Evolutionary conservation across 2,888 invertebrate species (phyloP), one percentile per base, ranked within the genome.

Genomic region (Cryptophagus acutangulus): DNA sequence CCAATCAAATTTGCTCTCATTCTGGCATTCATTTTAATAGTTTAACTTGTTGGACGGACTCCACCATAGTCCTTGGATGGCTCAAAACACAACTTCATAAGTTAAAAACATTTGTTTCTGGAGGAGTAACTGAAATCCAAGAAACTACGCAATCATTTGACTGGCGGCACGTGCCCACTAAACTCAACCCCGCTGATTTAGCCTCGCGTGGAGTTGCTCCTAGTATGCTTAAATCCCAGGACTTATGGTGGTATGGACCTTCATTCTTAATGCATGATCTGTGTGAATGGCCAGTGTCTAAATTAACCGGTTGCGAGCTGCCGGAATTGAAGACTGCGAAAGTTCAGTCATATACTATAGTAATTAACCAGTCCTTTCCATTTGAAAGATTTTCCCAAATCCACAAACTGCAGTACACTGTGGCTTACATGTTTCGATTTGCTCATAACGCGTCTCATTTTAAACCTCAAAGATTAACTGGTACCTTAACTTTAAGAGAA

Each of bases 71-170:
- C 9, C 17, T 33, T 10, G 15, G 15, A 15, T 39, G 39, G 39
- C 10, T 1, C 39, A 33, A 28, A 4, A 30, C 41, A 1, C 25
- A 40, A 16, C 43, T 49, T 8, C 33, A 24, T 14, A 40, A 20
- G 4, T 45, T 48, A 38, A 52, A 54, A 33, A 49, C 47, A 0
- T 59, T 58, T 28, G 54, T 58, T 1, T 45, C 51, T 1, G 43
- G 56, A 39, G 31, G 50, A 3, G 46, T 54, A 17, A 34, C 49
- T 3, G 44, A 52, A 17, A 54, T 56, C 1, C 50, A 46, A 36
- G 30, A 36, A 6, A 26, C 45, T 5, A 43, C 36, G 8, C 18
- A 41, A 2, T 16, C 18, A 6, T 3, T 8, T 9, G 6, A 40
- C 1, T 55, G 52, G 55, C 10, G 40, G 4, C 48, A 51, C 18